Percentiles rank a stretch among this genome's conserved stretches.
These are phyloP conservation scores for Heliangelus exortis DNA, from an alignment of 2,797 vertebrate species.

Conservation along the genomic window DNA sequence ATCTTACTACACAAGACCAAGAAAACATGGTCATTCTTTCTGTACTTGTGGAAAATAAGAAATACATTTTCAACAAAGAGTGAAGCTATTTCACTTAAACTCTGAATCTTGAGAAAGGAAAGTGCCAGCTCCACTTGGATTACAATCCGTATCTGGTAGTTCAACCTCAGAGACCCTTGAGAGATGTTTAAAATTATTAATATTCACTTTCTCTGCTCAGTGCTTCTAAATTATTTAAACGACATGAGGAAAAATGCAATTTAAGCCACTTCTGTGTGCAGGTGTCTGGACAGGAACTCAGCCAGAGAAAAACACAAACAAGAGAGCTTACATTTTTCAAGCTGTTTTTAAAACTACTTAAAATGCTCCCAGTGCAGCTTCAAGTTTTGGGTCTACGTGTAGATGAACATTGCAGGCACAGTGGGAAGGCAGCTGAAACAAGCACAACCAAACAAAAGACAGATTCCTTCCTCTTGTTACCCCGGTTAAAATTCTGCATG, in stretches of 20 bases:
- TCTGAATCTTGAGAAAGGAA: constrained; percentile 1
- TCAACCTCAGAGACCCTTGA: not conserved
- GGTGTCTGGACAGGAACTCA: not conserved
- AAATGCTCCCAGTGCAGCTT: not conserved
- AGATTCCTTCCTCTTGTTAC: not conserved
- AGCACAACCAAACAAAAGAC: not conserved
- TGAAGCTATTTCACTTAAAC: not conserved
- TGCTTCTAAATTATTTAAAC: constrained; percentile 39
- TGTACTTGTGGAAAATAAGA: not conserved
- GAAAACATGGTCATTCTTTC: not conserved
- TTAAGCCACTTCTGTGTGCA: not conserved
- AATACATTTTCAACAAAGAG: not conserved
- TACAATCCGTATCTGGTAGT: not conserved
- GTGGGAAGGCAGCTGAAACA: not conserved
- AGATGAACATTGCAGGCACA: not conserved
- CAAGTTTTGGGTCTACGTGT: not conserved
- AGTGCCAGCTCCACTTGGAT: not conserved
- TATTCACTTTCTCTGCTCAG: not conserved
- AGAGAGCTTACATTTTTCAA: not conserved
- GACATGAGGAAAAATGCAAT: not conserved
- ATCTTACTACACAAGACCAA: not conserved
- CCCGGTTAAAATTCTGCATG: not conserved
- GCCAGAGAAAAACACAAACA: not conserved
- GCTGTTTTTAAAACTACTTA: not conserved
- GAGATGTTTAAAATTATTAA: constrained; percentile 14